These are phyloP conservation scores for Amblyteles armatorius DNA, from an alignment of 2,888 invertebrate species.

Conservation along the genomic window DNA sequence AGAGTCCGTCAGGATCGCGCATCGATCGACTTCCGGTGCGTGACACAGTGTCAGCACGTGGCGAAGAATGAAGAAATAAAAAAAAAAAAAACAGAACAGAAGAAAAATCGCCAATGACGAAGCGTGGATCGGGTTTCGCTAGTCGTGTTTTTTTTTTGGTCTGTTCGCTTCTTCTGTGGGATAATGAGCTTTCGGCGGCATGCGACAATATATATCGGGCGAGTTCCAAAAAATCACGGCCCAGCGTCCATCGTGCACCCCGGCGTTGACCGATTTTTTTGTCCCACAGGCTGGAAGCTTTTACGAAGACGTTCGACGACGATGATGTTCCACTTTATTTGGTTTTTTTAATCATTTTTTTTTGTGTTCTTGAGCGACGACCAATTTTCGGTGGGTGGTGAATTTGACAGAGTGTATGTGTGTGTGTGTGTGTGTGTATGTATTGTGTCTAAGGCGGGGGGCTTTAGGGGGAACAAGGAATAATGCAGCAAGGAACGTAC, in stretches of 20 bases:
- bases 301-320: constrained; percentile 57
- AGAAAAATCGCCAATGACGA: constrained; percentile 58
- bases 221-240: constrained; percentile 35
- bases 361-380: constrained; percentile 62
- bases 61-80: constrained; percentile 28
- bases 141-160: constrained; percentile 38
- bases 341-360: constrained; percentile 55
- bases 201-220: constrained; percentile 50
- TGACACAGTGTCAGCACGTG: constrained; percentile 35
- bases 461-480: constrained; percentile 22
- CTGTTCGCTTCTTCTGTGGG: constrained; percentile 19
- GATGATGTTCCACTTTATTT: constrained; percentile 50
- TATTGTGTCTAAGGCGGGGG: not conserved
- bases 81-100: constrained; percentile 36
- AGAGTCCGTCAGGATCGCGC: constrained; percentile 30
- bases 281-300: constrained; percentile 39
- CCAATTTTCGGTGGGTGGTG: constrained; percentile 59
- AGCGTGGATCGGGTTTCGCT: constrained; percentile 60
- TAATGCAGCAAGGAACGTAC: constrained; percentile 58
- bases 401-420: constrained; percentile 38
- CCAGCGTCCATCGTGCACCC: constrained; percentile 41
- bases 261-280: constrained; percentile 32
- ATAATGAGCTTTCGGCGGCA: constrained; percentile 37
- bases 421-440: constrained; percentile 17
- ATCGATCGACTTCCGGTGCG: constrained; percentile 49